Evolutionary conservation across 2,888 invertebrate species (phyloP), one percentile per base, ranked within the genome.

Genomic region (Agrotis segetum): DNA sequence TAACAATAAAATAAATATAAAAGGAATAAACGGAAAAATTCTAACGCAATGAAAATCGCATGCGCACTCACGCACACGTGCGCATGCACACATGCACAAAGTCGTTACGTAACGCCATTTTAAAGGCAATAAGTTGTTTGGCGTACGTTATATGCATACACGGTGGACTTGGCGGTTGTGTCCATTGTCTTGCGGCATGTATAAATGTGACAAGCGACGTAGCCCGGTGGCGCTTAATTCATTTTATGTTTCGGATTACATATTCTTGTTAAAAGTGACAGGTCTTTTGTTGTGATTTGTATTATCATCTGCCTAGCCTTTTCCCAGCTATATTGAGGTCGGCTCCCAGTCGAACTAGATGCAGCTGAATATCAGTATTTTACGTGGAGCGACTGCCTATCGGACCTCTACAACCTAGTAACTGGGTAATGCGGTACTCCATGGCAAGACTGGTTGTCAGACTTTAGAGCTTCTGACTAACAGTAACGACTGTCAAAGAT

Each of bases 91-190:
- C 78, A 81, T 71, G 77, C 81, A 68, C 68, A 63, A 50, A 70
- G 66, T 68, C 66, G 68, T 92, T 92, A 90, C 91, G 92, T 92
- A 93, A 94, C 90, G 88, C 83, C 85, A 89, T 90, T 91, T 91
- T 92, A 91, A 89, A 93, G 89, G 91, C 91, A 91, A 91, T 92
- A 92, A 89, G 92, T 89, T 90, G 91, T 90, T 90, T 88, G 86
- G 78, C 88, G 90, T 89, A 90, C 90, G 91, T 82, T 87, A 85
- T 87, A 81, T 87, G 91, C 91, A 91, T 92, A 87, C 88, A 79
- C 81, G 80, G 81, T 79, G 66, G 79, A 72, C 60, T 77, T 75
- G 66, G 19, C 52, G 50, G 14, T 6, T 76, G 91, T 92, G 63
- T 90, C 92, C 95, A 92, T 91, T 92, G 88, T 86, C 58, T 19